Evolutionary conservation across 2,888 invertebrate genomes (phyloP).

Genomic region (Schizotus pectinicornis): DNA sequence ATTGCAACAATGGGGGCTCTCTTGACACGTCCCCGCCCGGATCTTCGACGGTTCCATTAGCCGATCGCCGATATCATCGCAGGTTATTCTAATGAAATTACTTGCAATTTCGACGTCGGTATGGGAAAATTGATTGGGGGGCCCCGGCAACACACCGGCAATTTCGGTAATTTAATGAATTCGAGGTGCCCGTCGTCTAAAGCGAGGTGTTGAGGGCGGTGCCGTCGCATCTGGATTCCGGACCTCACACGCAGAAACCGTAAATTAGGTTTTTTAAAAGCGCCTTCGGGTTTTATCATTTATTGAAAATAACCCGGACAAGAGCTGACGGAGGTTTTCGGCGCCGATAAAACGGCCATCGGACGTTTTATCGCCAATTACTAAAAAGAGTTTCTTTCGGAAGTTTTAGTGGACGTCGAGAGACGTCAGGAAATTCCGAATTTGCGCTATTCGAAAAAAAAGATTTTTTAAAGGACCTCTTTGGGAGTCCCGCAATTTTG

Average conservation of each 20-base stretch:
- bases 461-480: background rate
- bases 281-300: constrained; percentile 28
- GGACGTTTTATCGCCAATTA: background rate
- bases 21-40: constrained; percentile 54
- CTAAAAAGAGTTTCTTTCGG: background rate
- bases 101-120: constrained; percentile 7
- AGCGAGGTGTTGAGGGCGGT: constrained; percentile 34
- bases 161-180: constrained; percentile 26
- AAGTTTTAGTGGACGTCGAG: background rate
- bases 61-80: constrained; percentile 23
- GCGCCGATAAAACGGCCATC: no score
- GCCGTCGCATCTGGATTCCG: constrained; percentile 27
- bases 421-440: no score
- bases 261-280: constrained; percentile 33
- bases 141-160: constrained; percentile 10
- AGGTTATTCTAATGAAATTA: constrained; percentile 12
- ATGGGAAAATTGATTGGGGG: constrained; percentile 18
- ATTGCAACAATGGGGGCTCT: constrained; percentile 44
- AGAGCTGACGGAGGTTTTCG: background rate
- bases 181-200: constrained; percentile 21
- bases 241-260: constrained; percentile 35
- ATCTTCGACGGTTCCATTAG: constrained; percentile 44
- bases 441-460: background rate
- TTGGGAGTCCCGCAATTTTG: background rate
- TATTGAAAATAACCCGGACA: constrained; percentile 21